These are phyloP conservation scores for Ips typographus DNA, from an alignment of 1,140 invertebrate species.

Conservation along the genomic window DNA sequence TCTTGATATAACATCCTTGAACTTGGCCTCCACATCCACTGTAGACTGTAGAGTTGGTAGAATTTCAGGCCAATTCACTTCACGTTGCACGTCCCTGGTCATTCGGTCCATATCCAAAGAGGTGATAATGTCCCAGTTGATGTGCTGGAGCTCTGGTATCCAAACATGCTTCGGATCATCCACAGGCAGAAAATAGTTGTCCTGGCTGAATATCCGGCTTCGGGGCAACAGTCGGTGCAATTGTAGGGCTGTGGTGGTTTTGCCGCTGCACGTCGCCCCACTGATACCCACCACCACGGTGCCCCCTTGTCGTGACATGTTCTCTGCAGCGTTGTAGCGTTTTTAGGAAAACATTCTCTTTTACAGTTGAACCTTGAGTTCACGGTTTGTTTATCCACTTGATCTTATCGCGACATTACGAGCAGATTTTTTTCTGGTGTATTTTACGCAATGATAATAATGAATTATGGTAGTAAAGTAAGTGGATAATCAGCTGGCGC, in stretches of 20 bases:
- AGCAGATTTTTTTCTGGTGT: no score
- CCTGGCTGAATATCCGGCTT: constrained; percentile 68
- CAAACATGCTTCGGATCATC: constrained; percentile 67
- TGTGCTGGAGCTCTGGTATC: constrained; percentile 67
- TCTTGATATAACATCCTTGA: constrained; percentile 4
- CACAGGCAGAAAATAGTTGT: constrained; percentile 72
- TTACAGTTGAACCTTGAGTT: no score
- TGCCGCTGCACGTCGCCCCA: constrained; percentile 78
- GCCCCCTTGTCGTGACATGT: no score
- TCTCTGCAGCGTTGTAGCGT: no score
- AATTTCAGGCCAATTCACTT: constrained; percentile 41
- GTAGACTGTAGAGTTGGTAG: background rate
- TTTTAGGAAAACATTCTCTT: no score
- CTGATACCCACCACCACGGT: constrained; percentile 63
- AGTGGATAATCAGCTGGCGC: no score
- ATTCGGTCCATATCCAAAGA: constrained; percentile 76
- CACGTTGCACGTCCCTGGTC: constrained; percentile 58
- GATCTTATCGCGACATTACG: no score
- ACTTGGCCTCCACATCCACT: background rate
- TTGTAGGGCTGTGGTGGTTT: constrained; percentile 69
- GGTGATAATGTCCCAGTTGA: constrained; percentile 76
- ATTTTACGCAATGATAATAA: no score
- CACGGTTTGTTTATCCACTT: no score
- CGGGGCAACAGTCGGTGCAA: constrained; percentile 59
- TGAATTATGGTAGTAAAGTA: no score